Percentiles rank a stretch among this genome's conserved stretches.
phyloP scores from a whole-genome alignment of 2,113 vertebrate species.

The Perca fluviatilis region DNA sequence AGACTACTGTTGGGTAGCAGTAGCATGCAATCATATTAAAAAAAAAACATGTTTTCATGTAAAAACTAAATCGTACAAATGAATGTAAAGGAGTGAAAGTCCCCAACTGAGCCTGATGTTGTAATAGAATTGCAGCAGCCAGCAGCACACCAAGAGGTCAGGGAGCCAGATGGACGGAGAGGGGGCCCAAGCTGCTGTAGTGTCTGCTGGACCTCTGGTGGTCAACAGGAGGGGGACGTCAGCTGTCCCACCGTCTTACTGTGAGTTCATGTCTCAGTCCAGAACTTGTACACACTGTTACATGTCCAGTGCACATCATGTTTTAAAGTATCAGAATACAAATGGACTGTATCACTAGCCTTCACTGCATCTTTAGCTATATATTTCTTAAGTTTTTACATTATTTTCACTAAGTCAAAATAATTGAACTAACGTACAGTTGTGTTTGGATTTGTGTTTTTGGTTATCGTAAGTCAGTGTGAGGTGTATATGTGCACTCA shows the following conservation, averaged over 20 bases:
- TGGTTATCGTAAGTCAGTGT: neutral
- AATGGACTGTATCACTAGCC: neutral
- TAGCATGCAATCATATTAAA: too few species aligned
- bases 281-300: too few species aligned
- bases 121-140: conserved; percentile 65
- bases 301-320: neutral
- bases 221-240: conserved; percentile 36
- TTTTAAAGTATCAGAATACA: too few species aligned
- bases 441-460: neutral
- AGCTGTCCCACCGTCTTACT: neutral
- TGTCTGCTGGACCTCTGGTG: conserved; percentile 78
- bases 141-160: conserved; percentile 49
- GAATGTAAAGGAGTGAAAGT: neutral
- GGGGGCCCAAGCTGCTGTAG: conserved; percentile 36
- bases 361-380: too few species aligned
- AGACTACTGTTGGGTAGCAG: neutral
- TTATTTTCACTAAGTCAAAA: neutral
- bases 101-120: neutral
- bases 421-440: neutral
- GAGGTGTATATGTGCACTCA: neutral
- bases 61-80: too few species aligned
- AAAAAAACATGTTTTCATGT: too few species aligned
- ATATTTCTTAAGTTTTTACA: too few species aligned
- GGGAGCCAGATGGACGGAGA: neutral
- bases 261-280: conserved; percentile 58